These are phyloP conservation scores for Bombylius discolor DNA, from an alignment of 2,888 invertebrate genomes.

Conservation along the genomic window DNA sequence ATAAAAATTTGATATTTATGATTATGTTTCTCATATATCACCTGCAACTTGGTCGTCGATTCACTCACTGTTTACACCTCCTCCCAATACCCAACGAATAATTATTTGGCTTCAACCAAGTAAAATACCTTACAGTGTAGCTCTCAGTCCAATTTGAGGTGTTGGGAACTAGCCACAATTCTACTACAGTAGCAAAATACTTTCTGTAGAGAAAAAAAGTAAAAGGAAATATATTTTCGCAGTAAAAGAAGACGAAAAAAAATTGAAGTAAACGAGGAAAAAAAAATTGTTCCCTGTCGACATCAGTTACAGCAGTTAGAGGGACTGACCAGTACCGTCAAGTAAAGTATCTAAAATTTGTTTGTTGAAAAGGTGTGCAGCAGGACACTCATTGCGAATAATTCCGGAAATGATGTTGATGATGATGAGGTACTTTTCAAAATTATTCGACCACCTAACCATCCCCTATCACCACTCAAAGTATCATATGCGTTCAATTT, in stretches of 20 bases:
- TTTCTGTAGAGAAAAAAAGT: too few species aligned
- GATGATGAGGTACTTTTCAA: too few species aligned
- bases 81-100: background rate
- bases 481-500: too few species aligned
- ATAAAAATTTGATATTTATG: conserved; percentile 16
- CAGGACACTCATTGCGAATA: background rate
- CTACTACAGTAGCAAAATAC: too few species aligned
- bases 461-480: too few species aligned
- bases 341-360: background rate
- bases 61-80: background rate
- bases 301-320: background rate
- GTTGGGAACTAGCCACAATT: too few species aligned
- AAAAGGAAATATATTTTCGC: too few species aligned
- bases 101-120: background rate
- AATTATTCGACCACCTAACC: too few species aligned
- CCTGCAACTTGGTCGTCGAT: background rate
- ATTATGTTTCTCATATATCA: conserved; percentile 16
- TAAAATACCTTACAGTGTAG: too few species aligned
- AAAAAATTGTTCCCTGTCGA: conserved; percentile 14
- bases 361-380: background rate
- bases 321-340: background rate
- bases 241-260: background rate
- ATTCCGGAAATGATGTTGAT: too few species aligned
- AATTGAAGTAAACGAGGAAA: background rate
- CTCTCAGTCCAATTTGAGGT: too few species aligned